Conservation (phyloP, 1,140 invertebrate species). For the Acromyrmex heyeri region DNA sequence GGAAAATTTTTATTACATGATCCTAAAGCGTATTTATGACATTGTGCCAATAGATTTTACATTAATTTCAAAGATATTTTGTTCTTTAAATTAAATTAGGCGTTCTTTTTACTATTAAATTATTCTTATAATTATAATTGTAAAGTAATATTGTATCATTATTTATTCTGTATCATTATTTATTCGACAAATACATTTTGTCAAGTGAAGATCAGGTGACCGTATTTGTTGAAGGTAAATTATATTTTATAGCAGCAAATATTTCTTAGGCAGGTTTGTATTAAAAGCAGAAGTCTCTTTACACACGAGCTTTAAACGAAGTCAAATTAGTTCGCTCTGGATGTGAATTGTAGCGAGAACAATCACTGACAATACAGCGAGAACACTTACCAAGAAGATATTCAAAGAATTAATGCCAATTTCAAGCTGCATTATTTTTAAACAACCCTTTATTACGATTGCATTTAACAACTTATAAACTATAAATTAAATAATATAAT, state of each 20-base stretch:
- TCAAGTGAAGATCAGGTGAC: not conserved
- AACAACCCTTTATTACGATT: not conserved
- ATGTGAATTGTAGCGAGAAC: not conserved
- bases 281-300: constrained; percentile 10
- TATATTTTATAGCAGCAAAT: not conserved
- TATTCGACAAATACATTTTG: not conserved
- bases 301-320: constrained; percentile 4
- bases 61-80: not conserved
- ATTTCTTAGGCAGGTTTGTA: not conserved
- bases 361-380: not conserved
- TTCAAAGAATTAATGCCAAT: not conserved
- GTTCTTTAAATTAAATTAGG: not conserved
- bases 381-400: not conserved
- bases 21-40: not conserved
- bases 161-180: not conserved
- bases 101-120: not conserved
- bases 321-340: constrained; percentile 22
- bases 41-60: not conserved
- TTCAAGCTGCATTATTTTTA: not conserved
- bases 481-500: not conserved
- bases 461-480: not conserved
- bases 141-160: not conserved
- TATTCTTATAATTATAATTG: not conserved
- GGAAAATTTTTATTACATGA: not conserved
- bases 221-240: not conserved